Evolutionary conservation across 2,113 vertebrate genomes (phyloP).

Genomic region (Sminthopsis crassicaudata): DNA sequence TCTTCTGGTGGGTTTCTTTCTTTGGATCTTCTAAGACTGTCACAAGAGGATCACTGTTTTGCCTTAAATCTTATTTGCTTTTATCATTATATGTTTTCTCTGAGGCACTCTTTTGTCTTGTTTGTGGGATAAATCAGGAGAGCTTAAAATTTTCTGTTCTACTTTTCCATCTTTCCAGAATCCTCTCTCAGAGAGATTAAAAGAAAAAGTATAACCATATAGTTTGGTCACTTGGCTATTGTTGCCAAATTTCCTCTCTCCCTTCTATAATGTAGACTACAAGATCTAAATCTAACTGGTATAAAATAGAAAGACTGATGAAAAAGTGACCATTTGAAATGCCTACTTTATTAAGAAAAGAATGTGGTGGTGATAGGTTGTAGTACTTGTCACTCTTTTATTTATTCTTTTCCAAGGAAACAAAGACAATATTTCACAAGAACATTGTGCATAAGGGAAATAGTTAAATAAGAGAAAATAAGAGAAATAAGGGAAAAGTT

Average conservation of each 20-base stretch:
- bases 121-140: no score
- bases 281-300: background rate
- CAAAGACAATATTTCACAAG: background rate
- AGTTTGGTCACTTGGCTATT: background rate
- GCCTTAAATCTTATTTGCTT: no score
- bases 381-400: background rate
- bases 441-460: background rate
- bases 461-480: no score
- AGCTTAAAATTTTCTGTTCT: no score
- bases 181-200: background rate
- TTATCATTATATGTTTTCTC: no score
- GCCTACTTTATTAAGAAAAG: background rate
- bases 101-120: no score
- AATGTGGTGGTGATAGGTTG: background rate
- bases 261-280: background rate
- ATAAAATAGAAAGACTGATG: background rate
- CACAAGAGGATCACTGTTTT: no score
- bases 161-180: no score
- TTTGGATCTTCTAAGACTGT: no score
- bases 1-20: no score
- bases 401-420: background rate
- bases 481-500: background rate
- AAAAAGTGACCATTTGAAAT: background rate
- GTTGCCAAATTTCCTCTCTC: background rate
- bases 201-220: background rate